Conservation (phyloP, 2,888 invertebrate genomes). For the Phasia obesa region DNA sequence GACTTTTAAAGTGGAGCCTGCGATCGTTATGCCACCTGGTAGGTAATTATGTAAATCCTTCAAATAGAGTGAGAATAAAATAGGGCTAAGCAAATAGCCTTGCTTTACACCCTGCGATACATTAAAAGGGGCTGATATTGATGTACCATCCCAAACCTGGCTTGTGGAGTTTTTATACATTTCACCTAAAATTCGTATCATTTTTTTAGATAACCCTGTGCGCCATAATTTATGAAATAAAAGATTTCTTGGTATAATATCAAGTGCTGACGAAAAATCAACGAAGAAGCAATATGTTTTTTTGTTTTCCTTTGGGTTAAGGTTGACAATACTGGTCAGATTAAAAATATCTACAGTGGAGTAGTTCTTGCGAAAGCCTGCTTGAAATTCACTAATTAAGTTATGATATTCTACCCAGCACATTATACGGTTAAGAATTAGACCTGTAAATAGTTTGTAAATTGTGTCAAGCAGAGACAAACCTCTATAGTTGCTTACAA, state of each 20-base stretch:
- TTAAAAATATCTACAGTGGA: no score
- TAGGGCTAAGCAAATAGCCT: neutral
- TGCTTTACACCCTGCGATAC: no score
- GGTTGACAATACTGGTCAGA: no score
- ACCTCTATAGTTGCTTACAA: conserved; percentile 1
- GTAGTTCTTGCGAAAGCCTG: no score
- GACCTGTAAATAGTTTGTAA: no score
- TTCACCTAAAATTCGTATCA: neutral
- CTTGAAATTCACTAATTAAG: neutral
- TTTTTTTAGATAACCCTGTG: neutral
- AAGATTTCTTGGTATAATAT: no score
- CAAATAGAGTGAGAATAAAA: no score
- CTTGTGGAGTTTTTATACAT: neutral
- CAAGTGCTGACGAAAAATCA: neutral
- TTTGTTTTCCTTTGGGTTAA: neutral
- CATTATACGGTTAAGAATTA: conserved; percentile 3
- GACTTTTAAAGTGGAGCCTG: no score
- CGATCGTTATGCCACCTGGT: no score
- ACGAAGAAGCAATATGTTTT: neutral
- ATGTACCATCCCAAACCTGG: neutral
- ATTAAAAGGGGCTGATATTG: no score
- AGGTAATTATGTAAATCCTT: fast-evolving
- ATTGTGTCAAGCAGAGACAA: conserved; percentile 1
- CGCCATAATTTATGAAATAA: no score
- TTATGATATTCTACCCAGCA: neutral